Evolutionary conservation across 2,113 vertebrate genomes (phyloP).

Genomic region (Ramphastos sulfuratus): DNA sequence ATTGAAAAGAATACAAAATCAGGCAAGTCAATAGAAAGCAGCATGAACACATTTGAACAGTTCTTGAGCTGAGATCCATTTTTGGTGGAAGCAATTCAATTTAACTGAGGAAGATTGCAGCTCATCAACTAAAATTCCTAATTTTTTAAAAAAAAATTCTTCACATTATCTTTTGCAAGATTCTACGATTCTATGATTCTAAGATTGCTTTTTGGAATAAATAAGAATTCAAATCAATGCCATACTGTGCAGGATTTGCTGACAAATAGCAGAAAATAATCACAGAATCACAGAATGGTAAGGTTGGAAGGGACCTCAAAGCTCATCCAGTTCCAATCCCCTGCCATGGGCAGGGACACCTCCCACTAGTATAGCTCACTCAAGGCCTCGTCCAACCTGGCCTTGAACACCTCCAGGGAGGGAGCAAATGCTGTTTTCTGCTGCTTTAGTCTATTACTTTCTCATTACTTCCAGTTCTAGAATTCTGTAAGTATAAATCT

Average conservation of each 20-base stretch:
- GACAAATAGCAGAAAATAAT: constrained; percentile 12
- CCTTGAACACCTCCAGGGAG: no score
- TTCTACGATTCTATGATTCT: no score
- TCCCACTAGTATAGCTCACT: no score
- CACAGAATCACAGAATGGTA: no score
- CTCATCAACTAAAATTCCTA: not conserved
- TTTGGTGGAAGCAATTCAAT: not conserved
- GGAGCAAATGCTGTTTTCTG: not conserved
- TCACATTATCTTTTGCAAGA: no score
- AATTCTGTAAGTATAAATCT: constrained; percentile 38
- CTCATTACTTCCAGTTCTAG: constrained; percentile 20
- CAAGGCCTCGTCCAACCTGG: no score
- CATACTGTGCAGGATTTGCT: not conserved
- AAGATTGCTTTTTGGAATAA: not conserved
- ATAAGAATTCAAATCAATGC: not conserved
- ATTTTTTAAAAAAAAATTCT: no score
- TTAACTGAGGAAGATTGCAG: not conserved
- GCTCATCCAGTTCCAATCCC: no score
- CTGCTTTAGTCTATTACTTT: not conserved
- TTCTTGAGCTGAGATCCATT: not conserved
- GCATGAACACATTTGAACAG: not conserved
- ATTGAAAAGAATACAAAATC: not conserved
- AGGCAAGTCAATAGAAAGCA: not conserved
- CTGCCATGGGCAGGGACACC: no score
- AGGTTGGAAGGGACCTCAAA: no score